A percentile compares a stretch with the other conserved stretches of the same genome.
Conservation (phyloP, 1,140 invertebrate species). For the Hycleus phaleratus region DNA sequence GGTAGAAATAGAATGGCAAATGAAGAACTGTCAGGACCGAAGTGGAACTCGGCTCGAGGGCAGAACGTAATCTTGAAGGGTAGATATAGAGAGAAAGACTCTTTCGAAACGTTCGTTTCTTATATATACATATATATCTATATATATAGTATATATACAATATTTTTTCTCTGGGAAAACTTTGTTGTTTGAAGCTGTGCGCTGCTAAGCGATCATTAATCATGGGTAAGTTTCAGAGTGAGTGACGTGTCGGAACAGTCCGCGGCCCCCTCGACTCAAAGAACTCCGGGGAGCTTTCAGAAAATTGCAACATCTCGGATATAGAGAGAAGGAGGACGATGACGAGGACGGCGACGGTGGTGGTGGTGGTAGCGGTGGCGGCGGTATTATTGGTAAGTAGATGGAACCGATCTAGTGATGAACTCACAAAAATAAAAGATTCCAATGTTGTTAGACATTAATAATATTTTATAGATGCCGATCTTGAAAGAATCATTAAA, state of each 20-base stretch:
- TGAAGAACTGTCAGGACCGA: slow-evolving; percentile 12
- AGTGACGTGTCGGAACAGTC: slow-evolving; percentile 46
- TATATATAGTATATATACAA: slow-evolving; percentile 29
- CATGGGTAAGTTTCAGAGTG: slow-evolving; percentile 55
- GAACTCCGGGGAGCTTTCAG: slow-evolving; percentile 39
- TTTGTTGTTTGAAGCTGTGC: slow-evolving; percentile 56
- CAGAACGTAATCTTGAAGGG: slow-evolving; percentile 39
- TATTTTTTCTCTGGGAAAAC: slow-evolving; percentile 55
- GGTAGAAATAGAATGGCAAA: not conserved
- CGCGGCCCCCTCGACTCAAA: slow-evolving; percentile 28
- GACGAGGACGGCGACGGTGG: slow-evolving; percentile 1
- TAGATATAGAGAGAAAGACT: slow-evolving; percentile 41
- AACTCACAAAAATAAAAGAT: slow-evolving; percentile 33
- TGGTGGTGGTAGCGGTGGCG: not conserved
- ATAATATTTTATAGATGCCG: no score
- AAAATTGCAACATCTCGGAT: slow-evolving; percentile 40
- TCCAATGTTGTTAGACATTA: slow-evolving; percentile 14
- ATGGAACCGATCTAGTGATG: slow-evolving; percentile 26
- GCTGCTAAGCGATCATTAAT: slow-evolving; percentile 51
- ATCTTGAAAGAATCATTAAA: no score
- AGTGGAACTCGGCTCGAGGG: slow-evolving; percentile 23
- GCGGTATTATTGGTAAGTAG: not conserved
- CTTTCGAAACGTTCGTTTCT: slow-evolving; percentile 45
- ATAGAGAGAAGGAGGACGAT: slow-evolving; percentile 8
- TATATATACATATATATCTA: slow-evolving; percentile 26